A percentile compares a stretch with the other conserved stretches of the same genome.
phyloP scores from a whole-genome alignment of 92 coral and sea anemone genomes.

The Palythoa caribaeorum region DNA sequence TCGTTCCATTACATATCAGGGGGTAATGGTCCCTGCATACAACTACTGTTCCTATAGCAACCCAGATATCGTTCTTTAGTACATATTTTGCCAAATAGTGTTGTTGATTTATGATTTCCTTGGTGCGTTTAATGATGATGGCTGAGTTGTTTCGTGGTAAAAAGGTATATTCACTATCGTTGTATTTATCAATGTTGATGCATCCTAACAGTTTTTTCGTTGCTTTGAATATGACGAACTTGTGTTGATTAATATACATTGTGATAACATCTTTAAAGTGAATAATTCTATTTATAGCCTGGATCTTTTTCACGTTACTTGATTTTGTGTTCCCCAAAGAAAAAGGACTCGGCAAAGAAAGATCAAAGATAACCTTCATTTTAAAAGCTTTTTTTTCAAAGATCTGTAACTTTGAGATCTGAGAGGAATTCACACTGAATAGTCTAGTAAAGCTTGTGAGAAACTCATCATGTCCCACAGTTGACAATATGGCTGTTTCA shows the following conservation, averaged over 20 bases:
- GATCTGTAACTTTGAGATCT: too few relatives aligned
- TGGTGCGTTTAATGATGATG: slow-evolving; percentile 35
- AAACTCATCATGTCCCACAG: too few relatives aligned
- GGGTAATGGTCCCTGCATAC: slow-evolving; percentile 18
- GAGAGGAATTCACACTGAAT: too few relatives aligned
- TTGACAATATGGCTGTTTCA: background rate
- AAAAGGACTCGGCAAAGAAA: too few relatives aligned
- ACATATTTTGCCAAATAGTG: slow-evolving; percentile 12
- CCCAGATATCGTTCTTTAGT: background rate
- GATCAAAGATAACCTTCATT: too few relatives aligned
- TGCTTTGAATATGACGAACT: slow-evolving; percentile 44
- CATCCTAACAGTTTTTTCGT: slow-evolving; percentile 47
- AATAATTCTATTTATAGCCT: background rate
- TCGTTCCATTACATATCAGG: background rate
- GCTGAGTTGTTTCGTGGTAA: slow-evolving; percentile 42
- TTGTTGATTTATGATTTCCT: slow-evolving; percentile 29
- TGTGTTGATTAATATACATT: background rate
- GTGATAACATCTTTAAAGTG: slow-evolving; percentile 9
- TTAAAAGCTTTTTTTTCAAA: too few relatives aligned
- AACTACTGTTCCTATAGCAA: background rate
- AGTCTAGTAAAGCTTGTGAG: too few relatives aligned
- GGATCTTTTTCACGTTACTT: background rate
- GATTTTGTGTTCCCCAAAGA: too few relatives aligned
- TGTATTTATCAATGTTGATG: slow-evolving; percentile 40
- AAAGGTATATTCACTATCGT: slow-evolving; percentile 42